Base-by-base conservation (phyloP, 2,888 invertebrate species). In the Orthosia gothica region DNA sequence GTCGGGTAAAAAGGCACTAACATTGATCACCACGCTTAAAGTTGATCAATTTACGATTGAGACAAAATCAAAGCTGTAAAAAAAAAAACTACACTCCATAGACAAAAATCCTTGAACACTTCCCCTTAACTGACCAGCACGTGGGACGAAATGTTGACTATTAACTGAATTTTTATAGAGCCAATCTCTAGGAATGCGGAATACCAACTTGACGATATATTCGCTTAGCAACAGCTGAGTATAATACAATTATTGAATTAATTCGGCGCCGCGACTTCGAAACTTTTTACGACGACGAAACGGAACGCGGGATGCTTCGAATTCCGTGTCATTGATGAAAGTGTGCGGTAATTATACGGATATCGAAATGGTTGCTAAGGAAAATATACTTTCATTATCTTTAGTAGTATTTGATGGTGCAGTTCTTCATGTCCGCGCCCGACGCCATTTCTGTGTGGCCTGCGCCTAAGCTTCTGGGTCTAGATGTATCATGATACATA, bases 111-210 rank as follows among this genome's bases (percentile, higher is more conserved):
- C 13, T 23, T 11, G 61, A 32, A 68, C 65, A 16, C 90, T 89
- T 82, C 88, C 87, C 94, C 94, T 94, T 94, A 94, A 94, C 76
- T 50, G 71, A 62, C 62, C 61, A 88, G 86, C 89, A 92, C 92
- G 94, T 94, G 93, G 93, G 94, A 90, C 84, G 94, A 90, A 87
- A 90, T 88, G 89, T 89, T 82, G 91, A 90, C 92, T 89, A 92
- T 93, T 93, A 94, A 91, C 90, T 86, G 88, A 90, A 91, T 93
- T 92, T 94, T 93, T 92, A 92, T 91, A 92, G 92, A 92, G 91
- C 90, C 89, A 91, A 91, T 89, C 88, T 88, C 74, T 76, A 74
- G 89, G 94, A 95, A 95, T 93, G 94, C 92, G 94, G 93, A 94
- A 94, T 89, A 87, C 83, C 83, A 85, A 87, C 85, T 85, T 85